phyloP scores from a whole-genome alignment of 2,888 invertebrate species.

The Tromatobia lineatoria region DNA sequence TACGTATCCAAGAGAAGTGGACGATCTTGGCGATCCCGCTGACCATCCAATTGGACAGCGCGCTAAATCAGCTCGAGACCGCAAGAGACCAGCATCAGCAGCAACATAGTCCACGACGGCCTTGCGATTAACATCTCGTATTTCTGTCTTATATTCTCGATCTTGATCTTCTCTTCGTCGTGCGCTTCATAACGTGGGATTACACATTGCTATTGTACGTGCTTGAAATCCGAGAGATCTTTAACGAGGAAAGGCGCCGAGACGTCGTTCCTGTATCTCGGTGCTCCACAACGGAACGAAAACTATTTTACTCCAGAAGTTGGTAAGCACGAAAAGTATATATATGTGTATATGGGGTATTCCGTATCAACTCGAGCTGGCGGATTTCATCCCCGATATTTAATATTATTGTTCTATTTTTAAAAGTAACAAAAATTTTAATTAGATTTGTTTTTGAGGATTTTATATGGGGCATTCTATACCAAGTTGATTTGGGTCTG shows the following conservation, averaged over 20 bases:
- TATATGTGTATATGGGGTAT: conserved; percentile 1
- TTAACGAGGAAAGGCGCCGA: conserved; percentile 72
- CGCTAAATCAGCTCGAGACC: conserved; percentile 62
- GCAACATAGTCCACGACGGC: conserved; percentile 16
- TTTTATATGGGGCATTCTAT: too few species aligned
- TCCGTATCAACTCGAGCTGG: too few species aligned
- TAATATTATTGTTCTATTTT: too few species aligned
- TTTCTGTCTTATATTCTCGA: conserved; percentile 57
- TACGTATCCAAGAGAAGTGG: background rate
- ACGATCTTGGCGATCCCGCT: conserved; percentile 18
- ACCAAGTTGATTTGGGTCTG: too few species aligned
- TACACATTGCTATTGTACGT: conserved; percentile 76
- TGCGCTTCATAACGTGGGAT: conserved; percentile 70
- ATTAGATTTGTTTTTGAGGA: too few species aligned
- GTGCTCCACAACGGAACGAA: conserved; percentile 28
- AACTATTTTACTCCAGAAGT: conserved; percentile 30
- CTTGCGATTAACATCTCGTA: conserved; percentile 66
- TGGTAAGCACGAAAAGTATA: background rate
- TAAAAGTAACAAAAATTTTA: too few species aligned
- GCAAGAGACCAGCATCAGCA: conserved; percentile 52
- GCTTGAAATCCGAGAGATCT: conserved; percentile 76
- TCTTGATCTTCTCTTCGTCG: conserved; percentile 60
- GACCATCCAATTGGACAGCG: conserved; percentile 35
- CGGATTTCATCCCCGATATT: too few species aligned
- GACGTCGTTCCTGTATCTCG: conserved; percentile 50